phyloP scores from a whole-genome alignment of 2,888 invertebrate species.

The Conistra vaccinii region DNA sequence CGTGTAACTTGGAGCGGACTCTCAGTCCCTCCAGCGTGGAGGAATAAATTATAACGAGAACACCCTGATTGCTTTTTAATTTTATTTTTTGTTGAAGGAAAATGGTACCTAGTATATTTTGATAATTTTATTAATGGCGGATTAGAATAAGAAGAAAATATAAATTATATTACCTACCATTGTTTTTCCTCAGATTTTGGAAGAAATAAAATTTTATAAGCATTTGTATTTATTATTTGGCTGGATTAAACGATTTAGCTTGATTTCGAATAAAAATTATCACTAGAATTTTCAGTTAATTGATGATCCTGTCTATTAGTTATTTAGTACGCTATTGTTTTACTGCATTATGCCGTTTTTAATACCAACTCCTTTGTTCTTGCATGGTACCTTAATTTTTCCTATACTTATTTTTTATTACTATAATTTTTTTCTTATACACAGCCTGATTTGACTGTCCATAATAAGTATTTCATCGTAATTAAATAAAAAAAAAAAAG shows the following conservation, averaged over 20 bases:
- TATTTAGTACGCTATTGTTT: neutral
- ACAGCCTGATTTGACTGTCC: neutral
- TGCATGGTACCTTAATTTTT: too few species aligned
- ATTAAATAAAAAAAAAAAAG: neutral
- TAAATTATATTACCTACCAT: too few species aligned
- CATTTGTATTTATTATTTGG: neutral
- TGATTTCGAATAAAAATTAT: neutral
- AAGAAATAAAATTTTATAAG: neutral
- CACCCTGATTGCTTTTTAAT: constrained; percentile 72
- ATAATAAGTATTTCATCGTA: neutral
- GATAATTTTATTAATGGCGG: neutral
- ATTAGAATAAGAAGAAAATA: neutral
- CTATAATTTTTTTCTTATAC: too few species aligned
- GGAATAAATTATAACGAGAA: constrained; percentile 71
- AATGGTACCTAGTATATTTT: constrained; percentile 3
- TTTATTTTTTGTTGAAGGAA: constrained; percentile 53
- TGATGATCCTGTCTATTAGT: neutral
- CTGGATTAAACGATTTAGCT: neutral
- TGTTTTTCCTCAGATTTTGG: neutral
- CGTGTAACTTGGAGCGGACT: constrained; percentile 79
- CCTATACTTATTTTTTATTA: too few species aligned
- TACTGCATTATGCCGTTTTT: too few species aligned
- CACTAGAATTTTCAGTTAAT: neutral
- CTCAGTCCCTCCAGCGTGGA: constrained; percentile 65
- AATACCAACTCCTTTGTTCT: neutral